A percentile compares a stretch with the other conserved stretches of the same genome.
Conservation (phyloP, 2,113 vertebrate species). For the Oceanodroma tethys region DNA sequence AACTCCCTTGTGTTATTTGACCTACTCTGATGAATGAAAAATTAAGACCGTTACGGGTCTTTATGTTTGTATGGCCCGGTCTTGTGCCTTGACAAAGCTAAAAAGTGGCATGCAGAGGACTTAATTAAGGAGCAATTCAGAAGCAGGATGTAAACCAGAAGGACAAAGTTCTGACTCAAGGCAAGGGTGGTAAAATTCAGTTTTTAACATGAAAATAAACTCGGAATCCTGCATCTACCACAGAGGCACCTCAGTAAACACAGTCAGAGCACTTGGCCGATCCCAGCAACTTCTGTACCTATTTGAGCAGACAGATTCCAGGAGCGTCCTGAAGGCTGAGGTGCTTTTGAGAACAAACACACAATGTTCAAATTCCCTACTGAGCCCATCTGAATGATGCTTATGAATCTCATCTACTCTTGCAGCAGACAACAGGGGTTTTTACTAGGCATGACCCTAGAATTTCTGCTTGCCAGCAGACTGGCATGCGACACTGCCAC, state of each 20-base stretch:
- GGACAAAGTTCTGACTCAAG: not conserved
- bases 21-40: not conserved
- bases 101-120: not conserved
- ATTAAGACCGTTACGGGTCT: not conserved
- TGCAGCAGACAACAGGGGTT: not conserved
- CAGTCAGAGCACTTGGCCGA: rapidly evolving
- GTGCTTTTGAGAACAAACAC: not conserved
- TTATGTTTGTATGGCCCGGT: not conserved
- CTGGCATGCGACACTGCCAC: not conserved
- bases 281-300: not conserved
- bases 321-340: not conserved
- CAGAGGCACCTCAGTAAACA: not conserved
- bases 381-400: not conserved
- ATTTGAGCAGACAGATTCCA: not conserved
- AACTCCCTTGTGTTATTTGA: not conserved
- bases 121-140: not conserved
- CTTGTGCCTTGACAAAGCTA: not conserved
- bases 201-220: not conserved
- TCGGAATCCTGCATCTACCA: not conserved
- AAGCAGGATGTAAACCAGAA: not conserved
- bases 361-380: not conserved
- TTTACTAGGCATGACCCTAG: not conserved
- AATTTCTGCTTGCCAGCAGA: not conserved
- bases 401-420: not conserved
- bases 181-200: not conserved